Conservation (phyloP, 1,140 invertebrate species). For the Stenopsyche tienmushanensis region DNA sequence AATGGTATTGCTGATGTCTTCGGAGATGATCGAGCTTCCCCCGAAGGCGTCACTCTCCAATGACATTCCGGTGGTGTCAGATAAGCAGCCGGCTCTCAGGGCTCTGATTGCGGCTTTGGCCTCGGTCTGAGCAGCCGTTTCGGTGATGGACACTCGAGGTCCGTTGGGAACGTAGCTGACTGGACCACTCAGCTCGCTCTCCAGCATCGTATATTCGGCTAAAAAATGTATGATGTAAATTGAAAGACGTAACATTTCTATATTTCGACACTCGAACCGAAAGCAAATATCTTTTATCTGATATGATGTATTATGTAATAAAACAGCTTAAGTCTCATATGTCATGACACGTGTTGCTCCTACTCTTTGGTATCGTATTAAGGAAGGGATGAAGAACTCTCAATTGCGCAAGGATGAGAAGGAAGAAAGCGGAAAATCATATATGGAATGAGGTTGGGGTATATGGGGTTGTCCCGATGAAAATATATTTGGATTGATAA, state of each 20-base stretch:
- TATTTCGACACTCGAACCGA: too few species aligned
- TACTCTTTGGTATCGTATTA: too few species aligned
- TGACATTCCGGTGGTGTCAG: constrained; percentile 10
- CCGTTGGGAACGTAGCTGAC: constrained; percentile 42
- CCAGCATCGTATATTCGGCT: constrained; percentile 56
- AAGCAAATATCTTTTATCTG: too few species aligned
- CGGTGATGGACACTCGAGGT: constrained; percentile 41
- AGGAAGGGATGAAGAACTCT: too few species aligned
- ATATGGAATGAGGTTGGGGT: too few species aligned
- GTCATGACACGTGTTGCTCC: too few species aligned
- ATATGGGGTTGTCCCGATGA: too few species aligned
- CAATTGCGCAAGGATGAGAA: too few species aligned
- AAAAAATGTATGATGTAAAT: constrained; percentile 7
- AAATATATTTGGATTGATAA: too few species aligned
- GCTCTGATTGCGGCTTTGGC: constrained; percentile 4
- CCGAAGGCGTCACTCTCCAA: constrained; percentile 23
- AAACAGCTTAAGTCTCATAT: too few species aligned
- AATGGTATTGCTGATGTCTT: not conserved
- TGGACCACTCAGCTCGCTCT: constrained; percentile 28
- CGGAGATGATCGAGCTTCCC: not conserved
- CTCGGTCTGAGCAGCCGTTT: not conserved
- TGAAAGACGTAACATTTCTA: not conserved
- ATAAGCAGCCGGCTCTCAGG: not conserved
- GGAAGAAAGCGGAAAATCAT: too few species aligned
- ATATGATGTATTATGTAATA: too few species aligned